Base-by-base conservation (phyloP, 1,140 invertebrate species). In the Luehdorfia chinensis region DNA sequence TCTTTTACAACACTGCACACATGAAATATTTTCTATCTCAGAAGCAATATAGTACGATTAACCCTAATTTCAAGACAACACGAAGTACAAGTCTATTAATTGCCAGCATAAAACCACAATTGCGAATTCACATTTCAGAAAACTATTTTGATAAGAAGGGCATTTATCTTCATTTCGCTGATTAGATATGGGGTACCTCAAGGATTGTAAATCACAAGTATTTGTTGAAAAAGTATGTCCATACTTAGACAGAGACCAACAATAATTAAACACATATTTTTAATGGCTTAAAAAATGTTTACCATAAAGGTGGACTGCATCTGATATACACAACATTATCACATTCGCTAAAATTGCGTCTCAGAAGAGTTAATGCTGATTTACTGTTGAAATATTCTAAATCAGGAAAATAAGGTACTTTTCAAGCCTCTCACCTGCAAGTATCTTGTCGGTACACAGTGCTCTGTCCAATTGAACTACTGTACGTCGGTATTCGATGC, bases 391-490 rank as follows among this genome's bases (percentile, higher is more conserved):
- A n/a, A n/a, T n/a, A n/a, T n/a, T n/a, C n/a, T n/a, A n/a, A n/a
- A n/a, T n/a, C n/a, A n/a, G n/a, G n/a, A n/a, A n/a, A n/a, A n/a
- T n/a, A n/a, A n/a, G n/a, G n/a, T n/a, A n/a, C n/a, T n/a, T n/a
- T n/a, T n/a, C n/a, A n/a, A n/a, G n/a, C n/a, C 2, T 7, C 28
- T 31, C 57, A 87, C 87, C 87, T 87, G 70, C 83, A 87, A 52
- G 77, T 84, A 21, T 88, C 87, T 51, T 75, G 75, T 15, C 84
- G 55, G 31, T 81, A 75, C 4, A 84, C 58, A 16, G 83, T 80
- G 37, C 77, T 84, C 15, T 87, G 81, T 15, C 79, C 84, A 32
- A 88, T 85, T 0, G 87, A 88, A 45, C 87, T 88, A 54, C 77
- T 80, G 28, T 83, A 87, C 0, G 87, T 88, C 0, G 85, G 81